Evolutionary conservation across 2,797 vertebrate species (phyloP), one percentile per base, ranked within the genome.

Genomic region (Gymnopithys bicolor): DNA sequence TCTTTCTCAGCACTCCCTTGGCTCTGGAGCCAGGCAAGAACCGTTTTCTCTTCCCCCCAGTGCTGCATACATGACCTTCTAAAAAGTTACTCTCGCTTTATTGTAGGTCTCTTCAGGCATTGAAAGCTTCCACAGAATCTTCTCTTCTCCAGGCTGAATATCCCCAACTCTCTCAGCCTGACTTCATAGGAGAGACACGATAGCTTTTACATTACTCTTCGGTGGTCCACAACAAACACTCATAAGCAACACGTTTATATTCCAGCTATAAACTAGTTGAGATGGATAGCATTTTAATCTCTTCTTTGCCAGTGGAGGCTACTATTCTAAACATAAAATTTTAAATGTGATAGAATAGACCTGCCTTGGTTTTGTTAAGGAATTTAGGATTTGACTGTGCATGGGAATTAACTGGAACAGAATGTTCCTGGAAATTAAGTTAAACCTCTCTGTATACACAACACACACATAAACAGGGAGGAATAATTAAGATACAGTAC

Each of bases 231-330:
- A 64, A 84, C 67, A 49, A 83, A 60, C 53, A 52, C 9, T 6
- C 12, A 69, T 59, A 87, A 90, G 39, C 5, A 84, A 52, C 37
- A 52, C 32, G 62, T 85, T 75, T 70, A 56, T 87, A 91, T 89
- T 89, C 60, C 46, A 71, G 19, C 39, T 33, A 48, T 63, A 84
- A 88, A 82, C 16, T 48, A 84, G 43, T 39, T 66, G 53, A 33
- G 71, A 81, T 81, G 33, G 79, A 81, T 33, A 75, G 85, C 90
- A 91, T 91, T 93, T 88, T 84, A 90, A 94, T 91, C n/a, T 63
- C n/a, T 53, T 74, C 27, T 88, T 79, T 93, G 21, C 51, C 48
- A 76, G 39, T 69, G 41, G 24, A 84, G 28, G 48, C 27, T 91
- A 21, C 35, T 66, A 88, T 90, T 86, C 43, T 51, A 69, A 93